Evolutionary conservation across 2,797 vertebrate species (phyloP), one percentile per base, ranked within the genome.

Genomic region (Iguana delicatissima): DNA sequence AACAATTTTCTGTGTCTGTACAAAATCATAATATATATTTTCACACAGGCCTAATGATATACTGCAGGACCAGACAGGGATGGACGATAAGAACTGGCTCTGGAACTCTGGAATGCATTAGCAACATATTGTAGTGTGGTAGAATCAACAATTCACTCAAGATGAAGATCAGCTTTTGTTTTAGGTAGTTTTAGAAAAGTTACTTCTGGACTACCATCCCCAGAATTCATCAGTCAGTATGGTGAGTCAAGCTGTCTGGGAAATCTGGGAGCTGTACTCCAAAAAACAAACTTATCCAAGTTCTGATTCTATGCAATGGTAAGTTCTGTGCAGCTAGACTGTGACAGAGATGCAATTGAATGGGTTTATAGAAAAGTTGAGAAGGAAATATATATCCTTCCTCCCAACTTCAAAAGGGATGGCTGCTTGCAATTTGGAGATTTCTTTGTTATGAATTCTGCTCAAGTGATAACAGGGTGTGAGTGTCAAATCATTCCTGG

Each of bases 391-490:
- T 93, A 73, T 94, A 95, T 96, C 85, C 93, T n/a, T 55, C 18
- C 10, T 18, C 22, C 32, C 82, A 91, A 94, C 90, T 93, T 94
- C 92, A 89, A 89, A 1, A 22, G 82, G 52, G 91, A 94, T 94
- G 92, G 85, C 92, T 96, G 92, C 93, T 95, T 89, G 94, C 90
- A 89, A 92, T 93, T 94, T 93, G 80, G 91, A 95, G 81, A 89
- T 95, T 92, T 94, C 92, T 67, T 89, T 76, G 83, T 73, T 85
- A 92, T 92, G 90, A 72, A 87, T 95, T 94, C 95, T 96, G 85
- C 89, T 90, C 86, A 93, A 95, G 76, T 86, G 89, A 91, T 80
- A 87, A 94, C 91, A 94, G 20, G 81, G 91, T 86, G 62, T 87
- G 82, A 91, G 89, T 92, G 92, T 77, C 67, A 90, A 35, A 69